These are phyloP conservation scores for Diarsia rubi DNA, from an alignment of 2,888 invertebrate species.

Conservation along the genomic window DNA sequence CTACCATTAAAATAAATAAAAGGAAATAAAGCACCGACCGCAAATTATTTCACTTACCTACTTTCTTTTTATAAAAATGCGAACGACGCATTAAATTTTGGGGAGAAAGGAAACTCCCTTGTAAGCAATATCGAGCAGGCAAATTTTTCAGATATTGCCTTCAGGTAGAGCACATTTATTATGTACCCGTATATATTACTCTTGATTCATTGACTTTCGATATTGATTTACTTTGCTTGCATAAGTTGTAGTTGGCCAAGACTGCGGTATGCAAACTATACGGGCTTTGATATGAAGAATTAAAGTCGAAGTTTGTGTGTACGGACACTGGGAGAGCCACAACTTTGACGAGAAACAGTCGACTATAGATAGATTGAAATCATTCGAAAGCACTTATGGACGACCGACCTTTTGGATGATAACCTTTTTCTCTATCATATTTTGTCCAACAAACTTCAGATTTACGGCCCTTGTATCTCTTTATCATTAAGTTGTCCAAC, in stretches of 20 bases:
- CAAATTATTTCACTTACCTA: conserved; percentile 91
- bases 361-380: conserved; percentile 62
- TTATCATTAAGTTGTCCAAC: conserved; percentile 57
- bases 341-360: conserved; percentile 61
- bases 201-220: conserved; percentile 91
- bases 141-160: conserved; percentile 91
- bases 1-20: conserved; percentile 91
- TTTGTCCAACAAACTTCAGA: conserved; percentile 52
- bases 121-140: conserved; percentile 91
- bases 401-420: conserved; percentile 46
- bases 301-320: conserved; percentile 75
- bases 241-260: conserved; percentile 88
- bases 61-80: conserved; percentile 91
- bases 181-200: conserved; percentile 91
- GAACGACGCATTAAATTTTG: conserved; percentile 91
- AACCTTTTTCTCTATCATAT: conserved; percentile 41
- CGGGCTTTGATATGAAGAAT: conserved; percentile 82
- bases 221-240: conserved; percentile 91
- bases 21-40: conserved; percentile 89
- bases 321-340: conserved; percentile 67
- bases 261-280: conserved; percentile 75
- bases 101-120: conserved; percentile 91
- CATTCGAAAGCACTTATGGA: conserved; percentile 55
- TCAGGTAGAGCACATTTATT: conserved; percentile 91
- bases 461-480: conserved; percentile 57